Evolutionary conservation across 2,888 invertebrate species (phyloP), one percentile per base, ranked within the genome.

Genomic region (Hyppa rectilinea): DNA sequence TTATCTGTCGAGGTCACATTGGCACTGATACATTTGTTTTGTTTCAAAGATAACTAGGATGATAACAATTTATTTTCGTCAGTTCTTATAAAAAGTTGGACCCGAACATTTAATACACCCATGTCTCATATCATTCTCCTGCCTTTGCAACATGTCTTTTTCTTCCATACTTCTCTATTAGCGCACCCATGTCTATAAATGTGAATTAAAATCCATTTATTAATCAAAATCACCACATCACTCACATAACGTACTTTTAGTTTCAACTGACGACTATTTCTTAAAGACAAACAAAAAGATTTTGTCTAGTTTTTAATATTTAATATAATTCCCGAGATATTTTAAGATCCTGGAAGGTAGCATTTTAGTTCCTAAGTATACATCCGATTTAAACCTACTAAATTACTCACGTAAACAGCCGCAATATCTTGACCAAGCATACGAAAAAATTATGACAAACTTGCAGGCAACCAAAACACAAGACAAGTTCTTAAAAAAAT

Each of bases 1-100:
- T 72, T 72, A 68, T 76, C 76, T 31, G 31, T 29, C 47, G 36
- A 64, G 47, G 63, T 64, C 76, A 72, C 64, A 72, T 78, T 71
- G 50, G 14, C 26, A 50, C 38, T 71, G 38, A 58, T 71, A 56
- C 34, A 55, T 70, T 53, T 70, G 71, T 77, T 74, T 75, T 50
- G 76, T 72, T 75, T 75, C 36, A 67, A 23, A 43, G 75, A 75
- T 72, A 72, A 71, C 23, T 49, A 55, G 23, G 1, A 4, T 26
- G 55, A 71, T 71, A 71, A 55, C 20, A 75, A 29, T 40, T 47
- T 29, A 34, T 55, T 49, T 66, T 40, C 29, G 34, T 47, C 47
- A 40, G 75, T 75, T 66, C 47, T 66, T 47, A 36, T 29, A 66
- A 75, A 71, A 74, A 40, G 0, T 36, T 66, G 26, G 14, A 49